phyloP scores from a whole-genome alignment of 2,888 invertebrate genomes.

The Argyra leucocephala region DNA sequence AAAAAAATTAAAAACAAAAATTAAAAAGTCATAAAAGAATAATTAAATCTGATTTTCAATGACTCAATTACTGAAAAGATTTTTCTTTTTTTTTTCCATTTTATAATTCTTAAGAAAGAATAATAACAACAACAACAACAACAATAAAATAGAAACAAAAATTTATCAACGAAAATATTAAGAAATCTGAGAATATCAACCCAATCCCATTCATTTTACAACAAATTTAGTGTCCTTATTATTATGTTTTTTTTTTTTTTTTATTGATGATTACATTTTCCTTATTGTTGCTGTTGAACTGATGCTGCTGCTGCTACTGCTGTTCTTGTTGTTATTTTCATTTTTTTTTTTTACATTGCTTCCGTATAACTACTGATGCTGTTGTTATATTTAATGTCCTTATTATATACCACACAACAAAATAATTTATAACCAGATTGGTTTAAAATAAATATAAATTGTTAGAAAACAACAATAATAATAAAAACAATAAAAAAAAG shows the following conservation, averaged over 20 bases:
- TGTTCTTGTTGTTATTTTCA: not conserved
- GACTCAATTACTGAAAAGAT: not conserved
- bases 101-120: not conserved
- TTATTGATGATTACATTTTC: not conserved
- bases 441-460: not conserved
- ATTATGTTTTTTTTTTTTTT: not conserved
- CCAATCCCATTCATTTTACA: not conserved
- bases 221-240: not conserved
- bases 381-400: not conserved
- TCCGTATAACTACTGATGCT: no score
- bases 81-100: not conserved
- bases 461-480: not conserved
- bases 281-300: not conserved
- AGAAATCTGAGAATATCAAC: not conserved
- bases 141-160: not conserved
- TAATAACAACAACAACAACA: not conserved
- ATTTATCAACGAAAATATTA: not conserved
- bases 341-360: not conserved
- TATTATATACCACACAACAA: not conserved
- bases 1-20: not conserved
- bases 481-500: not conserved
- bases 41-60: not conserved
- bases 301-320: not conserved
- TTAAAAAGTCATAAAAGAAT: not conserved
- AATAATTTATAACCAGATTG: slow-evolving; percentile 1